A percentile compares a stretch with the other conserved stretches of the same genome.
These are phyloP conservation scores for Anticlea derivata DNA, from an alignment of 2,888 invertebrate species.

Conservation along the genomic window DNA sequence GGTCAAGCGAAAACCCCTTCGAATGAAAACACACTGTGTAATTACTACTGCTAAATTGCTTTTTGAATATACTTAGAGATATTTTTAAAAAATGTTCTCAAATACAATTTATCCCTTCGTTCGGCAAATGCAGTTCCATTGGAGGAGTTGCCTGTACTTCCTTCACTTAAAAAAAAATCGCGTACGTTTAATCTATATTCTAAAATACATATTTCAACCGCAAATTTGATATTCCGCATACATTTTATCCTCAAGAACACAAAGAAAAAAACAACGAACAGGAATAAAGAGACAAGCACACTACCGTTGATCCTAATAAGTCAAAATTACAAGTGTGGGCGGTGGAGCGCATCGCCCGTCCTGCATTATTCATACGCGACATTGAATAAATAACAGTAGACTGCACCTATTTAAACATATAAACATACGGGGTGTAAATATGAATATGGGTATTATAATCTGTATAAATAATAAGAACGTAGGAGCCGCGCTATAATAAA, in stretches of 20 bases:
- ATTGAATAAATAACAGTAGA: slow-evolving; percentile 28
- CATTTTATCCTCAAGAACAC: not conserved
- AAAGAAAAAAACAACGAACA: slow-evolving; percentile 5
- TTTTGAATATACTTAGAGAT: not conserved
- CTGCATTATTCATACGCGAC: slow-evolving; percentile 64
- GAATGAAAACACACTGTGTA: not conserved
- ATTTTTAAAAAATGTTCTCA: too few species aligned
- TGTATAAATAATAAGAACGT: too few species aligned
- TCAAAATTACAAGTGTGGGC: slow-evolving; percentile 70
- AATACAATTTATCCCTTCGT: too few species aligned
- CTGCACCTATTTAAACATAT: slow-evolving; percentile 54
- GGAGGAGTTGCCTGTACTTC: too few species aligned
- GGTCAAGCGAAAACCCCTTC: slow-evolving; percentile 28
- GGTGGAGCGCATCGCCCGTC: slow-evolving; percentile 58
- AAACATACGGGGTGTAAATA: slow-evolving; percentile 23
- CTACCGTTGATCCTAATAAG: slow-evolving; percentile 55
- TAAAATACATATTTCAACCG: too few species aligned
- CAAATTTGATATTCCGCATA: too few species aligned
- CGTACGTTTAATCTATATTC: too few species aligned
- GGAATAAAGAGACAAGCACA: slow-evolving; percentile 26
- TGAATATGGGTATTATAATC: slow-evolving; percentile 3
- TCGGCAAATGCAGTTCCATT: too few species aligned
- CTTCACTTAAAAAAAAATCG: too few species aligned
- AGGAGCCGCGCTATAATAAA: too few species aligned
- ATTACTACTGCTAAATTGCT: slow-evolving; percentile 15